Percentiles rank a stretch among this genome's conserved stretches.
Evolutionary conservation across 1,140 invertebrate species (phyloP).

Genomic region (Ips nitidus): DNA sequence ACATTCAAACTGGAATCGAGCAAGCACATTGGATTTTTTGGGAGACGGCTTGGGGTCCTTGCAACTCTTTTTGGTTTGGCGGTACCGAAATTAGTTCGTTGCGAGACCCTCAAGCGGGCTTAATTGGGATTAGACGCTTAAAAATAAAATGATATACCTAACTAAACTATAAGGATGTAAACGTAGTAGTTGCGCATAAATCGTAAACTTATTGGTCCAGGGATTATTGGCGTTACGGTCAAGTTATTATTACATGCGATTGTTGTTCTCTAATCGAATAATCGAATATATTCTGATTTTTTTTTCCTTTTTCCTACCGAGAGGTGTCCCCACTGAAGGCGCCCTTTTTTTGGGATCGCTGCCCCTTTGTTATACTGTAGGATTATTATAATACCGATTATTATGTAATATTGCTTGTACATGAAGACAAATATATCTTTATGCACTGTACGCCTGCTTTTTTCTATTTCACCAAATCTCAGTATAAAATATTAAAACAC

Average conservation of each 20-base stretch:
- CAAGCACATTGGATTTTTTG: too few species aligned
- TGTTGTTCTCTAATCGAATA: constrained; percentile 51
- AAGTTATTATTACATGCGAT: constrained; percentile 47
- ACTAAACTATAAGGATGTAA: constrained; percentile 49
- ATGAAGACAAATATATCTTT: constrained; percentile 58
- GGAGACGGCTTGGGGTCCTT: too few species aligned
- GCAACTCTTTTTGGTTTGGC: too few species aligned
- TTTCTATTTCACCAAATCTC: constrained; percentile 1
- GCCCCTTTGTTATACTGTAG: constrained; percentile 45
- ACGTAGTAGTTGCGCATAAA: constrained; percentile 50
- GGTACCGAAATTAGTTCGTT: background rate
- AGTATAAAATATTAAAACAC: too few species aligned
- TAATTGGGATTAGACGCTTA: constrained; percentile 28
- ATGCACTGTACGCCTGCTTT: constrained; percentile 49
- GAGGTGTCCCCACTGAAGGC: constrained; percentile 35
- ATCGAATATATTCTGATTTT: constrained; percentile 47
- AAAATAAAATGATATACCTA: constrained; percentile 32
- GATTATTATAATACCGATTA: constrained; percentile 53
- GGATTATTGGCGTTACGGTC: constrained; percentile 49
- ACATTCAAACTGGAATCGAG: too few species aligned
- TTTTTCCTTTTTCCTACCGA: constrained; percentile 42
- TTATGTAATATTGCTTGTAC: constrained; percentile 57
- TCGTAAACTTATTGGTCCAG: constrained; percentile 44
- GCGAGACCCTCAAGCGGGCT: constrained; percentile 1
- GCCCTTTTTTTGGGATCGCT: constrained; percentile 41